phyloP scores from a whole-genome alignment of 2,888 invertebrate genomes.

The Leptothorax acervorum region DNA sequence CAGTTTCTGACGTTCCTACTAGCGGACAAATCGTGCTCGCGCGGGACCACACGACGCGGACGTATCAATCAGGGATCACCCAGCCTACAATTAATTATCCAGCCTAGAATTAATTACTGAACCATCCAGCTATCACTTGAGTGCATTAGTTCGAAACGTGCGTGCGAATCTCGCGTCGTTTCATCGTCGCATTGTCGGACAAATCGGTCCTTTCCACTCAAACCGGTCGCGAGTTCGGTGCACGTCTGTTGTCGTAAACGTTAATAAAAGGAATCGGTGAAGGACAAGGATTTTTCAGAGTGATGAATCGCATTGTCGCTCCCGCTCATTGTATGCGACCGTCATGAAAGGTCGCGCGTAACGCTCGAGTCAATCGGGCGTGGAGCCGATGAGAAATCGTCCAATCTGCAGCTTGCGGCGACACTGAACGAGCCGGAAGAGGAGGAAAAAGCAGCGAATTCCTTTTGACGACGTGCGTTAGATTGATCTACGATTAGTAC shows the following conservation, averaged over 20 bases:
- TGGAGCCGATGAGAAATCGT: conserved; percentile 7
- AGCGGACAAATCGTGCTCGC: background rate
- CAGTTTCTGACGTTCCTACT: background rate
- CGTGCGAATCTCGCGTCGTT: background rate
- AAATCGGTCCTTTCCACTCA: background rate
- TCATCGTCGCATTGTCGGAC: background rate
- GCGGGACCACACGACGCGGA: background rate
- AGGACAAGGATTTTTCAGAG: background rate
- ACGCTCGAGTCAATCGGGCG: conserved; percentile 8
- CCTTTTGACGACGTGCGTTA: conserved; percentile 32
- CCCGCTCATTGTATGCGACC: background rate
- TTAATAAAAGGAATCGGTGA: background rate
- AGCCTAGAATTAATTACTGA: background rate
- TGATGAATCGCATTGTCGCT: background rate
- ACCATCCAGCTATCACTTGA: background rate
- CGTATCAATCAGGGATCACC: background rate
- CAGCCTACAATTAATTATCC: background rate
- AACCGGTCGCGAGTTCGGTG: conserved; percentile 19
- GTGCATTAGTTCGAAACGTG: background rate
- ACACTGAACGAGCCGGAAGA: conserved; percentile 7
- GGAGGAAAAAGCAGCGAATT: conserved; percentile 16
- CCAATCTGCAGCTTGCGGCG: background rate
- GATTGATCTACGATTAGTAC: conserved; percentile 57
- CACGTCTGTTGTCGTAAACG: background rate
- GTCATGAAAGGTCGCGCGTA: conserved; percentile 6